Evolutionary conservation across 2,797 vertebrate genomes (phyloP), one percentile per base, ranked within the genome.

Genomic region (Periparus ater): DNA sequence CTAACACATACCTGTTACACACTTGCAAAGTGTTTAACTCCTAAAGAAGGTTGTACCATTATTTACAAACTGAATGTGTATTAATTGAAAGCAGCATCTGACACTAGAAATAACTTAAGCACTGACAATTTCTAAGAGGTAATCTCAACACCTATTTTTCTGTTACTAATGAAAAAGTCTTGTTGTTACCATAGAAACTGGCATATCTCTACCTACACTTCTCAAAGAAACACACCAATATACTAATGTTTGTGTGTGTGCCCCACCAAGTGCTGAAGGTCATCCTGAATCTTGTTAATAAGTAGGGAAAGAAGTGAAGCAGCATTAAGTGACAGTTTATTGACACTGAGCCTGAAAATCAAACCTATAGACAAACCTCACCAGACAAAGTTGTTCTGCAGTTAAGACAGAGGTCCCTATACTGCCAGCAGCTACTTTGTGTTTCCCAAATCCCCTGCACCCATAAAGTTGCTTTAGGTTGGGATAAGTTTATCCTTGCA

Each of bases 181-280:
- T 92, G 19, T 75, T 77, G 96, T 97, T 97, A 63, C 97, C 95
- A 96, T 96, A 96, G 97, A 97, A 93, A 97, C 96, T 57, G 91
- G 84, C 76, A 73, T 51, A 83, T 76, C 58, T 91, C 72, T 95
- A 91, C 93, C 60, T 78, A 95, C 95, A 96, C 92, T 91, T 96
- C 80, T 91, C 66, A 50, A 90, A 93, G 87, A 89, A 86, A 66
- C 30, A 86, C 71, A 74, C 60, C 61, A 76, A 29, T 27, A 54
- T 38, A 55, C 73, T 88, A 63, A 38, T 50, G 32, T 89, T 8
- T 83, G n/a, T 51, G 26, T 38, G 12, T 42, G 15, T 60, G 47
- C 80, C n/a, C 71, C 44, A 5, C 38, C 36, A 53, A 22, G 60
- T 42, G 38, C 60, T 88, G 58, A 74, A 78, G 60, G 91, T 76